Conservation (phyloP, 2,888 invertebrate species). For the Sphaeridia pumilis region DNA sequence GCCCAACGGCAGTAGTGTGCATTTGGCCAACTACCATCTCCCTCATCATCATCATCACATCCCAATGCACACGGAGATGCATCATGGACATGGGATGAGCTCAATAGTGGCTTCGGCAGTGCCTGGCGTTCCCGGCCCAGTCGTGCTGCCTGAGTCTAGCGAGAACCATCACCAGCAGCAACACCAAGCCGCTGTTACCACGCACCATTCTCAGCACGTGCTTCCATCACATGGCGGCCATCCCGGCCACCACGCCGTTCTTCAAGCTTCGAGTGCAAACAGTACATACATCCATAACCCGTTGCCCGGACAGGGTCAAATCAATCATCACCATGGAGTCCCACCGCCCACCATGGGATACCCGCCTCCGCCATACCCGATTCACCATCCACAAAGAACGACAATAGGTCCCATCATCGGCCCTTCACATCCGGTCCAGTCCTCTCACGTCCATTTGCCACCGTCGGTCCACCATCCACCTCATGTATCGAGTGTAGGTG, state of each 20-base stretch:
- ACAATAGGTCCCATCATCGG: constrained; percentile 1
- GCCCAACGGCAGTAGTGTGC: constrained; percentile 11
- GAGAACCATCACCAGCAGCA: not conserved
- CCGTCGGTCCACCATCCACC: too few relatives aligned
- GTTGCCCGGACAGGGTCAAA: not conserved
- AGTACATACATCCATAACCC: not conserved
- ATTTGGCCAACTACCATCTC: constrained; percentile 13
- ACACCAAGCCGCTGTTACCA: not conserved
- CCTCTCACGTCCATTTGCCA: constrained; percentile 15
- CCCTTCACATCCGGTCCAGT: not conserved
- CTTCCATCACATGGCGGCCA: too few relatives aligned
- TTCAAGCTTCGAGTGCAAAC: constrained; percentile 1
- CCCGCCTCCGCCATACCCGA: not conserved
- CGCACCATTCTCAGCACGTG: constrained; percentile 17
- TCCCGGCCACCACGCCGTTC: constrained; percentile 8
- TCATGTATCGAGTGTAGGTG: too few relatives aligned
- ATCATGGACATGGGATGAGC: constrained; percentile 9
- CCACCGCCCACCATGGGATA: constrained; percentile 2
- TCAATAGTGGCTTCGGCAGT: constrained; percentile 12
- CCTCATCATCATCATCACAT: not conserved
- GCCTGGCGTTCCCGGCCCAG: not conserved
- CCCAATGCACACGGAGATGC: not conserved
- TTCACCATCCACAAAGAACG: not conserved
- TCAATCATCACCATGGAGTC: constrained; percentile 1
- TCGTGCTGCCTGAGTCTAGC: too few relatives aligned